phyloP scores from a whole-genome alignment of 92 coral and sea anemone species.

The Virgularia gustaviana region DNA sequence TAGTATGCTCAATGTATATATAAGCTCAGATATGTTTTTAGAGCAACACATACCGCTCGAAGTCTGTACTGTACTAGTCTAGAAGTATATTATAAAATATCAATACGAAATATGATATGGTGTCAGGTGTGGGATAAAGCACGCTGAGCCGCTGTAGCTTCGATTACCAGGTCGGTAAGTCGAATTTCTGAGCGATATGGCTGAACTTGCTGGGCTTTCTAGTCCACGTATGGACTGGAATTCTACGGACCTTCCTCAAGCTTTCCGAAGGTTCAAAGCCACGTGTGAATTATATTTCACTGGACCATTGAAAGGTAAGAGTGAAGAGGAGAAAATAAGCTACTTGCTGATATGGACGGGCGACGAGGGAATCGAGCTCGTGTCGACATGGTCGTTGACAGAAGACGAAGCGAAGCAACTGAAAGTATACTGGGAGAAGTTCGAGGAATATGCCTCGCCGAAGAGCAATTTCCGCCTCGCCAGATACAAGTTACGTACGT shows the following conservation, averaged over 20 bases:
- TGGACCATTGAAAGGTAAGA: slow-evolving; percentile 42
- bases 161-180: too few species aligned
- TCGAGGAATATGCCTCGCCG: slow-evolving; percentile 44
- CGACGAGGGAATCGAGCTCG: slow-evolving; percentile 61
- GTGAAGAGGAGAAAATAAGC: slow-evolving; percentile 29
- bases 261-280: slow-evolving; percentile 28
- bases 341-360: slow-evolving; percentile 40
- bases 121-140: too few species aligned
- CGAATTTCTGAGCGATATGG: slow-evolving; percentile 27
- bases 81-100: too few species aligned
- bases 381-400: slow-evolving; percentile 56
- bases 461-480: slow-evolving; percentile 57
- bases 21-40: too few species aligned
- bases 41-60: too few species aligned
- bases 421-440: slow-evolving; percentile 52
- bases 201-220: slow-evolving; percentile 36
- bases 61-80: too few species aligned
- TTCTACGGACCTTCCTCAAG: slow-evolving; percentile 21
- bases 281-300: slow-evolving; percentile 37
- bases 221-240: slow-evolving; percentile 41
- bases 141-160: too few species aligned
- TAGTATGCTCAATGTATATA: too few species aligned
- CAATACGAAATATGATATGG: too few species aligned
- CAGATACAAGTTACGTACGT: slow-evolving; percentile 16
- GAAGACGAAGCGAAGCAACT: slow-evolving; percentile 42